Evolutionary conservation across 1,140 invertebrate species (phyloP), one percentile per base, ranked within the genome.

Genomic region (Drosophila ananassae): DNA sequence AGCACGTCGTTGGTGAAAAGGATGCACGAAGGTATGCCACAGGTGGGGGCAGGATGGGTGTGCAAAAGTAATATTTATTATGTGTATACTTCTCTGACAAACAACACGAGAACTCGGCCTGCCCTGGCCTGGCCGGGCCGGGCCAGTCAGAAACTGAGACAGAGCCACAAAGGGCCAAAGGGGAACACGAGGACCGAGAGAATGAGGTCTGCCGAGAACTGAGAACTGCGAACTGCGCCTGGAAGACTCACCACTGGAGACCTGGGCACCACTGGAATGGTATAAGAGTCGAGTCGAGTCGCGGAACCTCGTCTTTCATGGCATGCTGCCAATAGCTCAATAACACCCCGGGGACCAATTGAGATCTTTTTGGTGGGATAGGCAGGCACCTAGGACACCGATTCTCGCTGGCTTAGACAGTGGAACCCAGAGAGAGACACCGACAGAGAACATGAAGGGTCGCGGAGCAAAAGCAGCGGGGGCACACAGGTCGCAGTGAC

Each of bases 271-370:
- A 17, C 17, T 17, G 44, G 63, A 30, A 37, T 30, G 58, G 57
- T 24, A 50, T 41, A 30, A 32, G 24, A 64, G 63, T 28, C 37
- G 24, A 50, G 32, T 64, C 60, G 50, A 69, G 66, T 69, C 32
- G 59, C 63, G 34, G 32, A 30, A 52, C 50, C 50, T 67, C 66
- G 61, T 68, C 66, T 69, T 30, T 47, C 41, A 69, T 83, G 80
- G 79, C 79, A 74, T 79, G 76, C 72, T 80, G 80, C 80, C 81
- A 84, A 84, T 79, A 84, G 80, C 81, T 84, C 81, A 85, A 84
- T 84, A 84, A 85, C 80, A 84, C 81, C 81, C 81, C 81, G 73
- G 80, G 80, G 77, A 84, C 82, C 80, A 84, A 84, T 85, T 84
- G 81, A 83, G 80, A 84, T 84, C 77, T 80, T 73, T 84, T 80